Conservation (phyloP, 1,140 invertebrate species). For the Drosophila sp. region DNA sequence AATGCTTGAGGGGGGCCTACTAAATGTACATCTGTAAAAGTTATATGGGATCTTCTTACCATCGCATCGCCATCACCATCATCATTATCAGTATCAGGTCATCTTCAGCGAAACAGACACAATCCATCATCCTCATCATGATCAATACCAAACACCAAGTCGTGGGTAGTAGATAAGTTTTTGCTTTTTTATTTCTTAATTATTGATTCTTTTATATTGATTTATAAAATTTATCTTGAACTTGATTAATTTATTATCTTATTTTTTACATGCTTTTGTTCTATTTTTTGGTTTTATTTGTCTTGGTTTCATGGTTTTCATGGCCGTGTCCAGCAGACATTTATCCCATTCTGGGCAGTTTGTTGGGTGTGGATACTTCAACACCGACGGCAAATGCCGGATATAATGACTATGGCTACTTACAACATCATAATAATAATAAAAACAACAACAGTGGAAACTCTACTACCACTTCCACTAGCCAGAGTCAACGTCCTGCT, state of each 20-base stretch:
- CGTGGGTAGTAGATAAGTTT: slow-evolving; percentile 58
- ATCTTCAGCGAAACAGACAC: background rate
- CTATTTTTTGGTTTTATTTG: slow-evolving; percentile 51
- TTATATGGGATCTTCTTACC: slow-evolving; percentile 30
- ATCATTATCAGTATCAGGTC: slow-evolving; percentile 26
- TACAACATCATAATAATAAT: slow-evolving; percentile 7
- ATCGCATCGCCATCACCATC: slow-evolving; percentile 28
- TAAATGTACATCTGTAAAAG: slow-evolving; percentile 32
- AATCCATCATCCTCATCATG: slow-evolving; percentile 29
- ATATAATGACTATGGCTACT: slow-evolving; percentile 66
- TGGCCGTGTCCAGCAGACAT: slow-evolving; percentile 72
- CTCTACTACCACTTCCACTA: slow-evolving; percentile 24
- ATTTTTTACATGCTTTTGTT: slow-evolving; percentile 42
- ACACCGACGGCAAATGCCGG: slow-evolving; percentile 41
- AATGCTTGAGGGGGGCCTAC: slow-evolving; percentile 30
- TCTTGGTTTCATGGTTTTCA: slow-evolving; percentile 55
- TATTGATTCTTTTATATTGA: slow-evolving; percentile 15
- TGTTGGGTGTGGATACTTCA: slow-evolving; percentile 79
- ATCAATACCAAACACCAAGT: slow-evolving; percentile 12
- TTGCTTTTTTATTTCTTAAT: slow-evolving; percentile 25
- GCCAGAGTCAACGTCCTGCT: background rate
- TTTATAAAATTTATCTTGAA: slow-evolving; percentile 40
- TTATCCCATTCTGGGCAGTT: slow-evolving; percentile 79
- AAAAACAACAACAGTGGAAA: slow-evolving; percentile 59
- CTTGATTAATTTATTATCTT: slow-evolving; percentile 41